Conservation (phyloP, 2,888 invertebrate genomes). For the Meghimatium bilineatum region DNA sequence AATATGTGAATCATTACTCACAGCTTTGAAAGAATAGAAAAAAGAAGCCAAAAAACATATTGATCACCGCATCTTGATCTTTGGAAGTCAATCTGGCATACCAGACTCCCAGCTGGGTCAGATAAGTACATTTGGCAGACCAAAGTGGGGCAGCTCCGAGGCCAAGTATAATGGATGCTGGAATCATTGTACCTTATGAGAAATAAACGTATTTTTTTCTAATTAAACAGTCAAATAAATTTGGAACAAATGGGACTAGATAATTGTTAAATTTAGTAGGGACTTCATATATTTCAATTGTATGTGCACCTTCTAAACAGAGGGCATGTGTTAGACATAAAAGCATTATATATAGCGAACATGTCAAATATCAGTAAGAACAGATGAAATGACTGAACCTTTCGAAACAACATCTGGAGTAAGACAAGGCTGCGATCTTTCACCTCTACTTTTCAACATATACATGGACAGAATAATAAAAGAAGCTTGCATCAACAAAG, state of each 20-base stretch:
- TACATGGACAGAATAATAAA: too few species aligned
- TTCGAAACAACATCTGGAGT: too few species aligned
- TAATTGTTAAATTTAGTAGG: neutral
- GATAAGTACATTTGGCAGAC: constrained; percentile 98
- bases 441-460: too few species aligned
- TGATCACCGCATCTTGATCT: constrained; percentile 91
- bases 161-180: constrained; percentile 93
- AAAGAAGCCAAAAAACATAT: constrained; percentile 98
- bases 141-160: constrained; percentile 97
- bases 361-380: too few species aligned
- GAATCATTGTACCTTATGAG: constrained; percentile 80
- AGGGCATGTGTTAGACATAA: too few species aligned
- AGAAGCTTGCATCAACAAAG: too few species aligned
- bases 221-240: neutral
- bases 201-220: neutral
- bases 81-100: constrained; percentile 90
- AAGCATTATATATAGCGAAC: too few species aligned
- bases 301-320: too few species aligned
- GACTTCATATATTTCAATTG: neutral
- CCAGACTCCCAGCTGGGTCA: constrained; percentile 88
- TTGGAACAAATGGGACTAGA: neutral
- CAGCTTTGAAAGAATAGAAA: constrained; percentile 98
- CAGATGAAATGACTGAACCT: too few species aligned
- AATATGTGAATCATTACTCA: too few species aligned
- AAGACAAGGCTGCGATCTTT: too few species aligned